Percentiles rank a stretch among this genome's conserved stretches.
phyloP scores from a whole-genome alignment of 2,888 invertebrate genomes.

The Heliconius cydno region DNA sequence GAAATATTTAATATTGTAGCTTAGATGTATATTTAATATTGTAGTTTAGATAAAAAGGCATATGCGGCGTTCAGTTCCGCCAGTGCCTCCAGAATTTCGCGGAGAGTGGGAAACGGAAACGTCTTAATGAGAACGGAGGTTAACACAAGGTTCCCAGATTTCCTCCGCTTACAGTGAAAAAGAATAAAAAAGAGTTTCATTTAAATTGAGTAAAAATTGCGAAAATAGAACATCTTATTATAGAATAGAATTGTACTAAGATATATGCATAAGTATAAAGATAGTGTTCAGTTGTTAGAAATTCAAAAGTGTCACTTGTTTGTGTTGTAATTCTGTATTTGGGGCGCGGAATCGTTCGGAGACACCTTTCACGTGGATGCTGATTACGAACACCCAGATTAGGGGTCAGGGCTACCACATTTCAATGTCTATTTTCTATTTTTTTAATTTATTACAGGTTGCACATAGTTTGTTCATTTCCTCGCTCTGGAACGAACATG shows the following conservation, averaged over 20 bases:
- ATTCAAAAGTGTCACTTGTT: slow-evolving; percentile 33
- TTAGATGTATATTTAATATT: too few relatives aligned
- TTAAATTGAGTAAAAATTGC: background rate
- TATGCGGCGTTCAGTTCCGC: too few relatives aligned
- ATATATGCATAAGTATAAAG: background rate
- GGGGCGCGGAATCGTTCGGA: slow-evolving; percentile 40
- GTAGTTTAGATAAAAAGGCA: too few relatives aligned
- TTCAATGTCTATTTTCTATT: background rate
- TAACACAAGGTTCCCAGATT: too few relatives aligned
- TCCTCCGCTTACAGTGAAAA: too few relatives aligned
- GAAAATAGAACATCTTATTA: background rate
- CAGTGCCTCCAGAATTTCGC: too few relatives aligned
- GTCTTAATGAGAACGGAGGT: too few relatives aligned
- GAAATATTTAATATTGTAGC: too few relatives aligned
- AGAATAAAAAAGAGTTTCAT: background rate
- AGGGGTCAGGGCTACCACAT: slow-evolving; percentile 30
- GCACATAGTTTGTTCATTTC: background rate
- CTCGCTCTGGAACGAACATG: background rate
- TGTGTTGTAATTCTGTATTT: slow-evolving; percentile 33
- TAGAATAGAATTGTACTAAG: slow-evolving; percentile 3
- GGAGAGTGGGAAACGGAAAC: too few relatives aligned
- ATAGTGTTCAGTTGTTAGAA: slow-evolving; percentile 18
- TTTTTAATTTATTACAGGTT: background rate
- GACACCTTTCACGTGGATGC: slow-evolving; percentile 41
- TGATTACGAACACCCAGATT: slow-evolving; percentile 37